Evolutionary conservation across 2,113 vertebrate genomes (phyloP), one percentile per base, ranked within the genome.

Genomic region (Ascaphus truei): DNA sequence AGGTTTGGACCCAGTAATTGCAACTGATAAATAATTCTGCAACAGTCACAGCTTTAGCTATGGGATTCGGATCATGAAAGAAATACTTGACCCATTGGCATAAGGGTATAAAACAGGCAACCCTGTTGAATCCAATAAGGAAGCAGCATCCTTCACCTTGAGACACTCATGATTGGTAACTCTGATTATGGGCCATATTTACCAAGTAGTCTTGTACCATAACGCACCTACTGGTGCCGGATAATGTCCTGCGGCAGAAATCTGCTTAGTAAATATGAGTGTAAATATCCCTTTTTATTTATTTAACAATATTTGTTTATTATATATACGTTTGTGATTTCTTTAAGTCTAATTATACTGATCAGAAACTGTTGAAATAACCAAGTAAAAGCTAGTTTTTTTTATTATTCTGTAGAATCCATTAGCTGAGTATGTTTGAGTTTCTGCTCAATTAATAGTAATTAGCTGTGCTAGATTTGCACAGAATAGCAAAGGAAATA

Each of bases 1-100:
- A 66, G 53, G 55, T 66, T 66, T 66, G 63, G 55, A 66, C 63
- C 48, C 43, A 18, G 48, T 66, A 55, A 66, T 66, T 55, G 50
- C 50, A 3, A 31, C 51, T 41, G 51, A 66, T 66, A 66, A 55
- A 66, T 66, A 55, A 66, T 25, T 36, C 36, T 66, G 13, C 4
- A 36, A 37, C 36, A 56, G 41, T 30, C 22, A 55, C n/a, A n/a
- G n/a, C n/a, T n/a, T n/a, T n/a, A n/a, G n/a, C n/a, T n/a, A n/a
- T n/a, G 50, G 43, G 39, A 53, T 55, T 25, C n/a, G 29, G 63
- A 11, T 55, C 36, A 31, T 66, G 55, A 66, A 66, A 11, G 23
- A 36, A 66, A 37, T n/a, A 31, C 23, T 55, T 11, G 30, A 50
- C 50, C n/a, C n/a, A n/a, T n/a, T n/a, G n/a, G n/a, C n/a, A n/a